phyloP scores from a whole-genome alignment of 2,888 invertebrate species.

The Autographa gamma region DNA sequence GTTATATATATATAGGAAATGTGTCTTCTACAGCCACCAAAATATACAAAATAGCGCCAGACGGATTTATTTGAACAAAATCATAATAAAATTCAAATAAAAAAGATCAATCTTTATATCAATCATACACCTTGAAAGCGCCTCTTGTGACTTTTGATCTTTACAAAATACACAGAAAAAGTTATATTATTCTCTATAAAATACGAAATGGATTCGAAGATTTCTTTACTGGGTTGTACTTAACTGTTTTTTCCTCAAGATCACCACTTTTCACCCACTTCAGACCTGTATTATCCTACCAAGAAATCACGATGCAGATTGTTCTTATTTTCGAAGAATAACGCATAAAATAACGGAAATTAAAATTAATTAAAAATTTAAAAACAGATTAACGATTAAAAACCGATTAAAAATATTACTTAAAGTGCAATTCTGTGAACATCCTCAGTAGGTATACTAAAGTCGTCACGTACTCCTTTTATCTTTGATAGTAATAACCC shows the following conservation, averaged over 20 bases:
- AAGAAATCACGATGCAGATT: conserved; percentile 6
- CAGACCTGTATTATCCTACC: neutral
- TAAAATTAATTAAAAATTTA: conserved; percentile 6
- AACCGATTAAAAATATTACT: conserved; percentile 12
- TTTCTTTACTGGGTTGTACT: conserved; percentile 17
- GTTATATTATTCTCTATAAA: conserved; percentile 27
- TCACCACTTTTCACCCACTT: conserved; percentile 9
- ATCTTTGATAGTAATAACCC: conserved; percentile 68
- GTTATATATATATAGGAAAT: no score
- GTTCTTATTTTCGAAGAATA: neutral
- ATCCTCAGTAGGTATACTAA: conserved; percentile 39
- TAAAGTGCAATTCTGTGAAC: conserved; percentile 26
- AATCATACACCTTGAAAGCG: conserved; percentile 47
- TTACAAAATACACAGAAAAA: conserved; percentile 41
- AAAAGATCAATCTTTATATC: conserved; percentile 35
- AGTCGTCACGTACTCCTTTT: conserved; percentile 50
- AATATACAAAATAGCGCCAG: neutral
- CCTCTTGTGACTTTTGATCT: conserved; percentile 51
- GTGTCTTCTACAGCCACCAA: no score
- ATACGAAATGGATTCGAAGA: conserved; percentile 2
- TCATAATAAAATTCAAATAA: conserved; percentile 16
- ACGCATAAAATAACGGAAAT: conserved; percentile 4
- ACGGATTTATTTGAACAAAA: conserved; percentile 20
- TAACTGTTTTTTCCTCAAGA: conserved; percentile 11
- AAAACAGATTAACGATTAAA: neutral